Evolutionary conservation across 2,888 invertebrate species (phyloP).

Genomic region (Temnothorax ravouxi): DNA sequence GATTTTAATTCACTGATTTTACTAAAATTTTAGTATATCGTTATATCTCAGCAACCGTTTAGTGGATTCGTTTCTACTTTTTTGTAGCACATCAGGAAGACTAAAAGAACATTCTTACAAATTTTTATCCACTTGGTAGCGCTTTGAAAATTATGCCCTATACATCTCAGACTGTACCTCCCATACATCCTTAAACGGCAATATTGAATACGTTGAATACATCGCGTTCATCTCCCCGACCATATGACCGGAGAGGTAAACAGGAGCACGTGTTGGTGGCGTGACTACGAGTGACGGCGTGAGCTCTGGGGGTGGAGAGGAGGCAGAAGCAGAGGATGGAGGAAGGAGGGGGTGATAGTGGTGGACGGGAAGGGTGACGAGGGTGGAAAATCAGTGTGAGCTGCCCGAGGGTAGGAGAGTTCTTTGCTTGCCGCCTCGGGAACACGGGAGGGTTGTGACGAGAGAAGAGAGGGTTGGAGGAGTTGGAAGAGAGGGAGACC

Average conservation of each 20-base stretch:
- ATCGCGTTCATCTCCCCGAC: slow-evolving; percentile 62
- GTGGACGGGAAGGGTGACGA: slow-evolving; percentile 68
- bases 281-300: slow-evolving; percentile 76
- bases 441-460: slow-evolving; percentile 67
- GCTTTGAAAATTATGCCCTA: too few species aligned
- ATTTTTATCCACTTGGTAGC: too few species aligned
- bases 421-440: slow-evolving; percentile 79
- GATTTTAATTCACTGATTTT: too few species aligned
- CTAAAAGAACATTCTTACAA: too few species aligned
- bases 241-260: slow-evolving; percentile 83
- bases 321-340: slow-evolving; percentile 45
- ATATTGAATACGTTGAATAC: slow-evolving; percentile 33
- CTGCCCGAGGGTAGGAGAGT: slow-evolving; percentile 75
- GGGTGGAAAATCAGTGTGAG: slow-evolving; percentile 79
- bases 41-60: too few species aligned
- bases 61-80: too few species aligned
- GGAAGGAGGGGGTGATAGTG: slow-evolving; percentile 55
- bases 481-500: slow-evolving; percentile 57
- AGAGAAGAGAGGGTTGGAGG: slow-evolving; percentile 64
- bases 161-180: too few species aligned
- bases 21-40: too few species aligned
- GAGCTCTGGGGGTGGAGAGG: slow-evolving; percentile 67
- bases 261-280: slow-evolving; percentile 85
- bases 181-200: too few species aligned
- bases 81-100: too few species aligned